A percentile compares a stretch with the other conserved stretches of the same genome.
Conservation (phyloP, 2,113 vertebrate species). For the Azemiops feae region DNA sequence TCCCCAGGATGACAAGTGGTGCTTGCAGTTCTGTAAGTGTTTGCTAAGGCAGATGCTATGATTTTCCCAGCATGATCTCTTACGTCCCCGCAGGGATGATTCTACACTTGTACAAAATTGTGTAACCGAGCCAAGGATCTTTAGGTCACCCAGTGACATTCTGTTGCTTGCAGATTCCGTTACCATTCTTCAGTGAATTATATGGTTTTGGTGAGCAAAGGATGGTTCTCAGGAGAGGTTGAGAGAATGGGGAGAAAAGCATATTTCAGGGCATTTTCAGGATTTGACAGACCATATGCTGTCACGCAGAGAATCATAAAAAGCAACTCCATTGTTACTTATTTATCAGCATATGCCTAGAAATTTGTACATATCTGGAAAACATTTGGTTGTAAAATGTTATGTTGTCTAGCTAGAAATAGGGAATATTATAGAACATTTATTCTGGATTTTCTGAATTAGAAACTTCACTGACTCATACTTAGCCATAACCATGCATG, state of each 20-base stretch:
- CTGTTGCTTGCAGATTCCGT: conserved; percentile 10
- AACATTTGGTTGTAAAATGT: background rate
- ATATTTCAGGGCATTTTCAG: background rate
- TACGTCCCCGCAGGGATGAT: background rate
- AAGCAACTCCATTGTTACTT: background rate
- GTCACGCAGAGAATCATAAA: background rate
- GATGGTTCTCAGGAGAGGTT: background rate
- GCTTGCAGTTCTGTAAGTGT: background rate
- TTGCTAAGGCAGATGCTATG: background rate
- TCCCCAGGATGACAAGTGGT: conserved; percentile 16
- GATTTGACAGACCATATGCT: background rate
- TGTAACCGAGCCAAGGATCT: background rate
- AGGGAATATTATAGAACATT: background rate
- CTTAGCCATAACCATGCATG: background rate
- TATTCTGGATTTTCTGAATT: background rate
- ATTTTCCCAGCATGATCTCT: conserved; percentile 3
- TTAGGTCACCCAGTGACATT: background rate
- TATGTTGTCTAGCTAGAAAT: background rate
- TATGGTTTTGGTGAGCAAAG: background rate
- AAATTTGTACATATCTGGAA: background rate
- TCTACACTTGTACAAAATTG: background rate
- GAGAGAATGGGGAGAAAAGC: background rate
- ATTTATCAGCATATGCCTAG: background rate
- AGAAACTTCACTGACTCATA: background rate
- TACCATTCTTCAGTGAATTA: conserved; percentile 6